Base-by-base conservation (phyloP, 2,888 invertebrate genomes). In the Miltochrista miniata region DNA sequence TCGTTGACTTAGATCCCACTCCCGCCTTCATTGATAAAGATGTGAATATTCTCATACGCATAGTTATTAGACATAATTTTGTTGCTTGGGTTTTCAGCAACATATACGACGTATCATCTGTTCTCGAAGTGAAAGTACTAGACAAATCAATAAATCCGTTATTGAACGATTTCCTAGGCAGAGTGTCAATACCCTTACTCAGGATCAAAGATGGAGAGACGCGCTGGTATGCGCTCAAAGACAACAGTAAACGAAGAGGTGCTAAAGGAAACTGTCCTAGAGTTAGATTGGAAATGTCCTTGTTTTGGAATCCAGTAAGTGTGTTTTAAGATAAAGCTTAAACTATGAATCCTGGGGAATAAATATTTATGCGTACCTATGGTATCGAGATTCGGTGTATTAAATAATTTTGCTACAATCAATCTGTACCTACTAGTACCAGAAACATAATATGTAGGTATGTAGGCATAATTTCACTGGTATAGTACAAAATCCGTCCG, bases 221-320 rank as follows among this genome's bases (percentile, higher is more conserved):
- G 35, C 75, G 81, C 0, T 90, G 90, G 90, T 88, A 83, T 56
- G 88, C 84, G 0, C 64, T 91, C 5, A 91, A 91, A 54, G 82
- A 87, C 51, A 79, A 64, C 54, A 72, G 56, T 40, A 86, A 81
- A 59, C 70, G 83, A 34, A 73, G 63, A 37, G 73, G 69, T 13
- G 88, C 90, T 0, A 85, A 72, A 61, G 90, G 90, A 14, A 88
- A 87, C 55, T 88, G 82, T 52, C 90, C 90, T 0, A 77, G 90
- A 62, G 70, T 91, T 9, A 68, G 79, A 9, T 56, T 91, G 48
- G 82, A 89, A 54, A 85, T 90, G 82, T 72, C 74, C 10, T 52
- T 90, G 12, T 70, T 73, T 58, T 91, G 82, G 83, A 87, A 89
- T 66, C 90, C 90, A 12, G 90, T 90, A 55, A 85, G 87, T 80